These are phyloP conservation scores for Apodemus agrarius DNA, from an alignment of 2,797 vertebrate genomes.

Conservation along the genomic window DNA sequence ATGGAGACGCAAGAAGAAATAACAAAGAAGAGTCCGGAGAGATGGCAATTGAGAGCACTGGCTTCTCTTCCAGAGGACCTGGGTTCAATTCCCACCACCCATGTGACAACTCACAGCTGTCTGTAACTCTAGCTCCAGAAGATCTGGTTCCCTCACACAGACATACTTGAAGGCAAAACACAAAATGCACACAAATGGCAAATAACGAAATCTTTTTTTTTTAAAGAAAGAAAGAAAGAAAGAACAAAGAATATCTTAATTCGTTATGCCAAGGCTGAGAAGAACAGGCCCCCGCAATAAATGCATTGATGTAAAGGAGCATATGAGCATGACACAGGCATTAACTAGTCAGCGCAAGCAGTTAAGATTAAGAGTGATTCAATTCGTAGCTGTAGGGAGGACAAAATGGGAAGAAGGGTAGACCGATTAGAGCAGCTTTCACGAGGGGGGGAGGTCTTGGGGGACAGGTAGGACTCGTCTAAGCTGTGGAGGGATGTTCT, in stretches of 20 bases:
- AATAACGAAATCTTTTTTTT: background rate
- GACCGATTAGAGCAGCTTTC: background rate
- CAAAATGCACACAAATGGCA: background rate
- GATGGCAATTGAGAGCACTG: background rate
- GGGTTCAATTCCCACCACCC: background rate
- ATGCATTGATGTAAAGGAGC: background rate
- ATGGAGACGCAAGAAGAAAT: background rate
- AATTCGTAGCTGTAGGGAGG: background rate
- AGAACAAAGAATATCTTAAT: background rate
- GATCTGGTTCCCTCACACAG: background rate
- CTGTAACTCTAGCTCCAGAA: background rate
- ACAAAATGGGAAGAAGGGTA: background rate
- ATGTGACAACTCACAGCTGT: background rate
- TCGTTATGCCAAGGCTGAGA: background rate
- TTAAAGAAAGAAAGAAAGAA: background rate
- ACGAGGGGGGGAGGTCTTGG: background rate
- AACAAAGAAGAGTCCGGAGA: background rate
- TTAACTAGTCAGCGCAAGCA: background rate
- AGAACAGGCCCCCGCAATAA: background rate
- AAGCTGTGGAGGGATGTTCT: background rate
- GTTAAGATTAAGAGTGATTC: background rate
- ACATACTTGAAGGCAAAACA: background rate
- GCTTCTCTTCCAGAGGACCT: background rate
- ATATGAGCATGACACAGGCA: background rate
- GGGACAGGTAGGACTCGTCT: background rate